Conservation (phyloP, 2,797 vertebrate species). For the Aythya fuligula region DNA sequence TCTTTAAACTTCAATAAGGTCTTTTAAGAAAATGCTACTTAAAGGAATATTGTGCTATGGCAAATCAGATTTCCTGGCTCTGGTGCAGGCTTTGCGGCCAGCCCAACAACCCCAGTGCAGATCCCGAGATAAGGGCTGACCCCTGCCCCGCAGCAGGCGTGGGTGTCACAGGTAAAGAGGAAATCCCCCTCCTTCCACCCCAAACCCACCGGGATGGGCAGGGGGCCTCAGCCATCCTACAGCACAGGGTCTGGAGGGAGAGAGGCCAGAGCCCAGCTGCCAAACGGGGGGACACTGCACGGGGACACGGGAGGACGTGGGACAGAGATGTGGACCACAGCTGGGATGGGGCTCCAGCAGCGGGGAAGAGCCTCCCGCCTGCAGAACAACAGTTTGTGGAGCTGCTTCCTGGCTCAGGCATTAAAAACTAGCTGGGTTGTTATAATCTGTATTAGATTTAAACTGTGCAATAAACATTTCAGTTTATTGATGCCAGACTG, state of each 20-base stretch:
- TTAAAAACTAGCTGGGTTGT: slow-evolving; percentile 13
- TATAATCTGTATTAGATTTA: slow-evolving; percentile 71
- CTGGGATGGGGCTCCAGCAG: background rate
- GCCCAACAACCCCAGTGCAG: slow-evolving; percentile 60
- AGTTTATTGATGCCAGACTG: slow-evolving; percentile 69
- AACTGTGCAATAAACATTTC: slow-evolving; percentile 67
- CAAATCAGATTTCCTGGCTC: slow-evolving; percentile 77
- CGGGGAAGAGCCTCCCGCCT: background rate
- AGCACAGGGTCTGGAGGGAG: background rate
- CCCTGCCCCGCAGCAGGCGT: slow-evolving; percentile 52
- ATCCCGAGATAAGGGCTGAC: slow-evolving; percentile 63
- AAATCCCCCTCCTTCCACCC: background rate
- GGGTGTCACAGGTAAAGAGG: background rate
- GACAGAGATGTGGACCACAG: background rate
- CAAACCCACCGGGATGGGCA: background rate
- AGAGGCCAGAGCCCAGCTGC: background rate
- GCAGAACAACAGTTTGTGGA: background rate
- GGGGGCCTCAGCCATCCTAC: background rate
- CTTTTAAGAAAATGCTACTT: slow-evolving; percentile 72
- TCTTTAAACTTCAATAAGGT: slow-evolving; percentile 69
- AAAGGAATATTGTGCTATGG: slow-evolving; percentile 74
- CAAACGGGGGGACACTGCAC: rapidly evolving
- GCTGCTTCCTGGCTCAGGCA: slow-evolving; percentile 30
- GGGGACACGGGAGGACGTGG: background rate
- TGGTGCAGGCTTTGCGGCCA: slow-evolving; percentile 64